phyloP scores from a whole-genome alignment of 1,140 invertebrate species.

The Reticulitermes speratus region DNA sequence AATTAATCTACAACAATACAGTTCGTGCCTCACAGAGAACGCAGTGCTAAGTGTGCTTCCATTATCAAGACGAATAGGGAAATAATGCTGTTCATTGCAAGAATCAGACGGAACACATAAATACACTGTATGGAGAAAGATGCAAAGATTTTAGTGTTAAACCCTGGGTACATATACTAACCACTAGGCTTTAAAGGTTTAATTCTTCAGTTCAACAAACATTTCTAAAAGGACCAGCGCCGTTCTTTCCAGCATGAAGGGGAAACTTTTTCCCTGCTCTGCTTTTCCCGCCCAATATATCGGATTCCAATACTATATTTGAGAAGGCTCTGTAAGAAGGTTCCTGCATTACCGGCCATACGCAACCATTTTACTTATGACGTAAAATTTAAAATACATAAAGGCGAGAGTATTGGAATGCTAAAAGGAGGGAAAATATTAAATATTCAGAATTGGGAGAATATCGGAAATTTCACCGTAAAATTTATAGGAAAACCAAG shows the following conservation, averaged over 20 bases:
- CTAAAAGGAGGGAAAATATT: not conserved
- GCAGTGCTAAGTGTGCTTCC: too few species aligned
- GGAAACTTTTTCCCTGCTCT: not conserved
- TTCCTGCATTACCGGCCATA: not conserved
- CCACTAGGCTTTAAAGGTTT: not conserved
- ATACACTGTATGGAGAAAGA: too few species aligned
- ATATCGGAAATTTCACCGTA: not conserved
- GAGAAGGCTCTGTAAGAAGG: not conserved
- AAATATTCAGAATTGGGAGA: not conserved
- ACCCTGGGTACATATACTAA: too few species aligned
- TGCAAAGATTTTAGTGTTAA: too few species aligned
- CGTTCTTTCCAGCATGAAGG: not conserved
- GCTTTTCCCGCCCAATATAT: not conserved
- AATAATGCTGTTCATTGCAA: too few species aligned
- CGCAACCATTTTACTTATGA: not conserved
- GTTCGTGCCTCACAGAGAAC: too few species aligned
- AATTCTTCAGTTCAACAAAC: not conserved
- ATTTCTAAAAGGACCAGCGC: not conserved
- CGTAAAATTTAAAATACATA: not conserved
- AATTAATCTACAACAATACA: too few species aligned
- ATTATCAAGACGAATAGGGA: too few species aligned
- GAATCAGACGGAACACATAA: too few species aligned
- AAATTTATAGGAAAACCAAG: not conserved
- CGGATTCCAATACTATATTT: not conserved
- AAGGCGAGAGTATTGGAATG: not conserved